These are phyloP conservation scores for Lobophora halterata DNA, from an alignment of 2,888 invertebrate species.

Conservation along the genomic window DNA sequence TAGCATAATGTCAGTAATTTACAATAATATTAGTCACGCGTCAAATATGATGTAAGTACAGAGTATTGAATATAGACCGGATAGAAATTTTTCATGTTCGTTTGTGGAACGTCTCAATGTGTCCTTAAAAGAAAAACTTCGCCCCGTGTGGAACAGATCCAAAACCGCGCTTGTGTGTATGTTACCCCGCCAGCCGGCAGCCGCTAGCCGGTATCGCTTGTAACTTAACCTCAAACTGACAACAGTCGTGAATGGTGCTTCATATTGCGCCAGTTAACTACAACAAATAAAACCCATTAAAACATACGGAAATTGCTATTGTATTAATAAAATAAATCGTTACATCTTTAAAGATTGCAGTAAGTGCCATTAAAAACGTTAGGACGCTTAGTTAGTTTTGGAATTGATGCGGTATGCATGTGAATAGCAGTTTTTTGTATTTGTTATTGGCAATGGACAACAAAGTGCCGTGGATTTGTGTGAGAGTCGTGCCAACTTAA, in stretches of 20 bases:
- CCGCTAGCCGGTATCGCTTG: slow-evolving; percentile 74
- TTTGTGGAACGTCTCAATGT: too few species aligned
- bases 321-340: too few species aligned
- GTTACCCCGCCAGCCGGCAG: slow-evolving; percentile 64
- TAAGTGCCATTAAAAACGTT: slow-evolving; percentile 39
- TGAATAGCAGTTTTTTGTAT: slow-evolving; percentile 36
- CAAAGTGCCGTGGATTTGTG: slow-evolving; percentile 45
- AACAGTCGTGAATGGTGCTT: slow-evolving; percentile 74
- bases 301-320: slow-evolving; percentile 6
- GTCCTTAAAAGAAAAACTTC: slow-evolving; percentile 29
- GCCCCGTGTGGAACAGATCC: slow-evolving; percentile 56
- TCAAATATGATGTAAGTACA: too few species aligned
- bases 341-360: too few species aligned
- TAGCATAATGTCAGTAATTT: too few species aligned
- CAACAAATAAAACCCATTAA: slow-evolving; percentile 37
- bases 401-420: slow-evolving; percentile 33
- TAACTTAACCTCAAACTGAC: slow-evolving; percentile 80
- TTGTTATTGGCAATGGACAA: slow-evolving; percentile 38
- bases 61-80: too few species aligned
- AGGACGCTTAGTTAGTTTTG: slow-evolving; percentile 28
- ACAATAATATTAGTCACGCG: too few species aligned
- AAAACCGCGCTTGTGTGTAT: slow-evolving; percentile 58
- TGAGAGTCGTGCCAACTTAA: slow-evolving; percentile 35
- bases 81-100: too few species aligned
- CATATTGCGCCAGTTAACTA: slow-evolving; percentile 64